These are phyloP conservation scores for Lepus townsendii DNA, from an alignment of 2,797 vertebrate species.

Conservation along the genomic window DNA sequence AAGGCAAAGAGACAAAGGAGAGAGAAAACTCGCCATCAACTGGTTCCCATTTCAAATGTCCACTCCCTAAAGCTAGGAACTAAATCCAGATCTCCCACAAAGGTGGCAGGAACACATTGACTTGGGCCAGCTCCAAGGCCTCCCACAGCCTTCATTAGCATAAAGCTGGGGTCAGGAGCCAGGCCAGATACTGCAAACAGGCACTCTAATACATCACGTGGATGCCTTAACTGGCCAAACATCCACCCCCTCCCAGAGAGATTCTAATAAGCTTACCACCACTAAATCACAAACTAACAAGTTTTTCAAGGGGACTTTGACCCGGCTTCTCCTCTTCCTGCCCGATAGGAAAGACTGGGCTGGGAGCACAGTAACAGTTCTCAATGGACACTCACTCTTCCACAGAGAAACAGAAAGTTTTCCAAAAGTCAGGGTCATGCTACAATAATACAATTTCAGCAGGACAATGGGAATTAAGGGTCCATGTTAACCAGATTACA, in stretches of 20 bases:
- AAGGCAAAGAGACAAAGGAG: no score
- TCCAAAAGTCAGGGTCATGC: neutral
- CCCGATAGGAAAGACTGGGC: neutral
- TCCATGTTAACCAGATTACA: neutral
- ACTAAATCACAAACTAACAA: constrained; percentile 39
- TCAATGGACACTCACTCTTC: neutral
- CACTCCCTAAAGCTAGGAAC: no score
- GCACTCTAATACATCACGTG: no score
- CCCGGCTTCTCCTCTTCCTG: neutral
- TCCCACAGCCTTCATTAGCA: no score
- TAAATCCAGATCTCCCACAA: no score
- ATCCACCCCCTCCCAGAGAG: neutral
- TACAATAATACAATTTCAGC: constrained; percentile 22
- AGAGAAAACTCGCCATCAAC: no score
- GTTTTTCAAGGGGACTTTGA: neutral
- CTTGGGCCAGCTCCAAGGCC: no score
- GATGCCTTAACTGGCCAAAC: no score
- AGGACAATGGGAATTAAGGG: neutral
- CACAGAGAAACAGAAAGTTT: neutral
- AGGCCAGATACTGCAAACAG: no score
- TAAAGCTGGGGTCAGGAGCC: no score
- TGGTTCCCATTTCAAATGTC: no score
- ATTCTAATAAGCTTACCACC: neutral
- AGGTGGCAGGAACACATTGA: no score
- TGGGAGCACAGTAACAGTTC: neutral